phyloP scores from a whole-genome alignment of 2,113 vertebrate genomes.

The Gymnogyps californianus region DNA sequence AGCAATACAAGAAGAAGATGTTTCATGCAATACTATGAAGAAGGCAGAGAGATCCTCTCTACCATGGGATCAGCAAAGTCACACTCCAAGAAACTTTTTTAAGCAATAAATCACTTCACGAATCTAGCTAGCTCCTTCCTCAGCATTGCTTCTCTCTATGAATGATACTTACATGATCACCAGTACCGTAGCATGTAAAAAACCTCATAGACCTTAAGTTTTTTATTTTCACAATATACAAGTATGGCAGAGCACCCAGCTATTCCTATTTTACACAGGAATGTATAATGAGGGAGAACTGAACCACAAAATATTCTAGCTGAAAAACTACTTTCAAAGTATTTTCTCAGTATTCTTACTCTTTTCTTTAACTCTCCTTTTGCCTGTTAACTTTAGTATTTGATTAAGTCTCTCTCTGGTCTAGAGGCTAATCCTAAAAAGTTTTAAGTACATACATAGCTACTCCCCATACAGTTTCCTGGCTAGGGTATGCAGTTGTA shows the following conservation, averaged over 20 bases:
- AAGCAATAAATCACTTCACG: neutral
- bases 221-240: neutral
- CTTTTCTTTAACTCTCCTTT: neutral
- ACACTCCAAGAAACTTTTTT: neutral
- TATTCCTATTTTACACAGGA: neutral
- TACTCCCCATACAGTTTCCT: neutral
- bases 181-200: neutral
- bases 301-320: neutral
- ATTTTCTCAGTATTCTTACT: neutral
- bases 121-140: neutral
- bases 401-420: neutral
- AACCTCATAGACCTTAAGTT: neutral
- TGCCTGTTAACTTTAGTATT: neutral
- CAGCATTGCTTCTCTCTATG: neutral
- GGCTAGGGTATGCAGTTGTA: neutral
- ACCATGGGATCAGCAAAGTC: constrained; percentile 18
- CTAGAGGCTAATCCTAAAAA: neutral
- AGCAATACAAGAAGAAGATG: constrained; percentile 5
- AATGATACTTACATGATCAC: neutral
- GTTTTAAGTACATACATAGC: neutral
- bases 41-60: constrained; percentile 13
- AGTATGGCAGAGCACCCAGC: neutral
- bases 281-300: neutral
- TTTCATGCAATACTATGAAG: neutral
- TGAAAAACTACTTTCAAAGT: neutral